Percentiles rank a stretch among this genome's conserved stretches.
phyloP scores from a whole-genome alignment of 2,888 invertebrate species.

The Caenorhabditis imperialis region DNA sequence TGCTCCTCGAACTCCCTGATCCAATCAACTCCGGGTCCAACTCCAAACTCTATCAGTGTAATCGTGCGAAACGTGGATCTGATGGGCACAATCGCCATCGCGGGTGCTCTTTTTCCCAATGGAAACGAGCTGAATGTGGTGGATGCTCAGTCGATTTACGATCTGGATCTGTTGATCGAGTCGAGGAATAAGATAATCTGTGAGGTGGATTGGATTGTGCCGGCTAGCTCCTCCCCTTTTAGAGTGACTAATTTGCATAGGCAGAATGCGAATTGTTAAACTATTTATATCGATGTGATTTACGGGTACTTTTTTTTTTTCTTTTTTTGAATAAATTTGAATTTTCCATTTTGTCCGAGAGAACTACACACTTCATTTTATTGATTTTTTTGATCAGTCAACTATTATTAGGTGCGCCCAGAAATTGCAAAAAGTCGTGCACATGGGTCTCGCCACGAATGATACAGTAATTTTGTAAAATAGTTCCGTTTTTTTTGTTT shows the following conservation, averaged over 20 bases:
- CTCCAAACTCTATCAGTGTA: slow-evolving; percentile 58
- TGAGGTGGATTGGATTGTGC: slow-evolving; percentile 63
- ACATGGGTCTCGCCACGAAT: no score
- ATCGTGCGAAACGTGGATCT: slow-evolving; percentile 59
- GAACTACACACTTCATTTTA: no score
- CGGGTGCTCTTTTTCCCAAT: slow-evolving; percentile 57
- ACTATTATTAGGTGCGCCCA: no score
- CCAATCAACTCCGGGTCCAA: slow-evolving; percentile 60
- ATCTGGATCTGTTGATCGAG: slow-evolving; percentile 48
- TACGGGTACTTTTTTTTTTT: slow-evolving; percentile 10
- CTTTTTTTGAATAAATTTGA: no score
- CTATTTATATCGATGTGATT: neutral
- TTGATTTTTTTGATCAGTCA: no score
- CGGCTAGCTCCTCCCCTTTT: slow-evolving; percentile 58
- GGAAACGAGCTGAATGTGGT: slow-evolving; percentile 54
- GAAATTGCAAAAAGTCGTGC: no score
- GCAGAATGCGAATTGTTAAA: slow-evolving; percentile 34
- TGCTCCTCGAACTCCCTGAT: slow-evolving; percentile 60
- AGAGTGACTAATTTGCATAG: slow-evolving; percentile 49
- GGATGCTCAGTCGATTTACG: slow-evolving; percentile 46
- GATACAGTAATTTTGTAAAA: no score
- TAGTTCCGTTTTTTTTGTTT: no score
- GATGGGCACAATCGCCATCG: slow-evolving; percentile 65
- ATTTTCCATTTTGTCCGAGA: no score
- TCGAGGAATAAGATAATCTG: slow-evolving; percentile 59